phyloP scores from a whole-genome alignment of 2,797 vertebrate genomes.

The Vultur gryphus region DNA sequence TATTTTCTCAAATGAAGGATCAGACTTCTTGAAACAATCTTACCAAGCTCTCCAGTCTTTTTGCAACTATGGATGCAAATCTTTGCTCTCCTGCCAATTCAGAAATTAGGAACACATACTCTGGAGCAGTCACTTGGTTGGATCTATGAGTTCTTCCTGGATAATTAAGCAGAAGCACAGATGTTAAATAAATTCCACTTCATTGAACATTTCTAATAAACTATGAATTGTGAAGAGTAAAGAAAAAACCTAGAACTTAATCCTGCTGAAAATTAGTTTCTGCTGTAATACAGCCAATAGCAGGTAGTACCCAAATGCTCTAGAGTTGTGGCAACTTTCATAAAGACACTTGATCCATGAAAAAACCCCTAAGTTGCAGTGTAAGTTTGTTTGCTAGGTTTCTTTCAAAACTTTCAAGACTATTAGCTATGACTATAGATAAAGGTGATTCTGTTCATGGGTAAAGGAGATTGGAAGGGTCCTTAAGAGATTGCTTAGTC shows the following conservation, averaged over 20 bases:
- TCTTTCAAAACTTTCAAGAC: neutral
- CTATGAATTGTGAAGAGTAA: neutral
- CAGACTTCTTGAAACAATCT: slow-evolving; percentile 10
- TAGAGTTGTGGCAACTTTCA: neutral
- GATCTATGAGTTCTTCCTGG: slow-evolving; percentile 95
- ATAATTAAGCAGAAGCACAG: neutral
- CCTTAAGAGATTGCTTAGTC: neutral
- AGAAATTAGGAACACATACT: slow-evolving; percentile 97
- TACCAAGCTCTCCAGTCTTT: slow-evolving; percentile 96
- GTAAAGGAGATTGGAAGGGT: neutral
- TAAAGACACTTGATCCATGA: neutral
- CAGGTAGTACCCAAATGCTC: neutral
- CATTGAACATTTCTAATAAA: neutral
- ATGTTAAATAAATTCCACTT: neutral
- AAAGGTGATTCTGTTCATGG: neutral
- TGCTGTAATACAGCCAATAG: neutral
- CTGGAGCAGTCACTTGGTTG: slow-evolving; percentile 97
- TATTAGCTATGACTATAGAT: neutral
- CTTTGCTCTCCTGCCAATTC: slow-evolving; percentile 97
- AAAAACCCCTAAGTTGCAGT: neutral
- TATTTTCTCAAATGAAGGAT: neutral
- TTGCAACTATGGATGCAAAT: slow-evolving; percentile 98
- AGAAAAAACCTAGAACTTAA: neutral
- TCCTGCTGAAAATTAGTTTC: neutral
- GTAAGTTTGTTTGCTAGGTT: neutral